Evolutionary conservation across 2,797 vertebrate species (phyloP), one percentile per base, ranked within the genome.

Genomic region (Dendrocincla fuliginosa): DNA sequence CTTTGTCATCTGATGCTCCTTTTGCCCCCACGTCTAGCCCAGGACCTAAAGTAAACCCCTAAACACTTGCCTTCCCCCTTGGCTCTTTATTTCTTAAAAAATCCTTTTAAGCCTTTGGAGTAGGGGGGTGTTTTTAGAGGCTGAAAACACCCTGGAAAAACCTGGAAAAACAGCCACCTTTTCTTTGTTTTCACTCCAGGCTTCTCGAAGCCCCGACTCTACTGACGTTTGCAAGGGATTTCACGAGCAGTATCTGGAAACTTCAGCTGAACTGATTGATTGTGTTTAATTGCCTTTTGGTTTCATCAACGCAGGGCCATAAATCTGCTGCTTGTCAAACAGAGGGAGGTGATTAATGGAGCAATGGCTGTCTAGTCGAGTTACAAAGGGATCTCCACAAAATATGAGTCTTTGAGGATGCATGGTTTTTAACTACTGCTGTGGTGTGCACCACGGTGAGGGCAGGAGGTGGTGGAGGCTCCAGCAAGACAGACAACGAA

Each of bases 221-320:
- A 42, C 28, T 5, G 35, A 81, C 2, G 0, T 79, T 70, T 90
- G 91, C 83, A 70, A 94, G 64, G 42, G 84, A 59, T 82, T 95
- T 74, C 0, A 0, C 0, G 4, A 82, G 74, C 73, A 82, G n/a
- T 22, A 79, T 47, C 80, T 89, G 96, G 93, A 92, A 90, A 81
- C 59, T 76, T 93, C 91, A 89, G 87, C 35, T 27, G 7, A 81
- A 41, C 87, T 74, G 95, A 96, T 53, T 47, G 94, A 95, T 94
- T 80, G 85, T 57, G 79, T 85, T 95, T 93, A 97, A 97, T 94
- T 95, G 92, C 93, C 82, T 93, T 95, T 95, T 92, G 93, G 89
- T 95, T 93, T 90, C 95, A 79, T 71, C 90, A 84, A 63, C 2
- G 2, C 71, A 30, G 73, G 24, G 44, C 88, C 81, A 59, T 91